Conservation (phyloP, 2,113 vertebrate genomes). For the Urocitellus parryii region DNA sequence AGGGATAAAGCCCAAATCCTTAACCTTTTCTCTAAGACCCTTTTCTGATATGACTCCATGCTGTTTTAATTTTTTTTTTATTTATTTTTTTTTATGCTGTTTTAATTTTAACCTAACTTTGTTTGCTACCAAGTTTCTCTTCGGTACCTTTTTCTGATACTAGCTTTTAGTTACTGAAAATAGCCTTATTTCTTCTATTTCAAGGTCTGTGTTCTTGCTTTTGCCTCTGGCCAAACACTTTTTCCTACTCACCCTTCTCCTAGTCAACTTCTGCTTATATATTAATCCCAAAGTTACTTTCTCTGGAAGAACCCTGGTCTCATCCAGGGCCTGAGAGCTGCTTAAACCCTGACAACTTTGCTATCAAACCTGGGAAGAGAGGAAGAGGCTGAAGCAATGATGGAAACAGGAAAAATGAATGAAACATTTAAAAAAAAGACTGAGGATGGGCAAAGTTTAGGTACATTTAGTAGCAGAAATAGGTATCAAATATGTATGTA, state of each 20-base stretch:
- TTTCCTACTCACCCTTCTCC: not conserved
- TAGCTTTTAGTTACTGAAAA: not conserved
- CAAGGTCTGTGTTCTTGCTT: not conserved
- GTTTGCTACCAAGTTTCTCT: not conserved
- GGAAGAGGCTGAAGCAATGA: not conserved
- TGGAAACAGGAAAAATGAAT: not conserved
- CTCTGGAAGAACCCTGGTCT: not conserved
- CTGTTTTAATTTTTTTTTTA: not conserved
- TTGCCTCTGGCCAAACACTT: not conserved
- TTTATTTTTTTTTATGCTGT: too few relatives aligned
- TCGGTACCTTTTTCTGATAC: not conserved
- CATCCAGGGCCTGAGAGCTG: not conserved
- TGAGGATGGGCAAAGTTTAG: not conserved
- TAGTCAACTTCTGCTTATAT: not conserved
- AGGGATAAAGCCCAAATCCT: not conserved
- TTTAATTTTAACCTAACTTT: not conserved
- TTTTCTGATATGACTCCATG: not conserved
- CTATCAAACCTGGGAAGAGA: not conserved
- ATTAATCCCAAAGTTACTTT: not conserved
- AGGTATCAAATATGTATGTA: too few relatives aligned
- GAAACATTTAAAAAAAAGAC: not conserved
- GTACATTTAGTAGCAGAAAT: too few relatives aligned
- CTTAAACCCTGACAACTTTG: not conserved
- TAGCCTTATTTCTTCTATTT: not conserved
- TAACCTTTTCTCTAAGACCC: not conserved